Evolutionary conservation across 2,888 invertebrate genomes (phyloP), one percentile per base, ranked within the genome.

Genomic region (Tenthredo mesomela): DNA sequence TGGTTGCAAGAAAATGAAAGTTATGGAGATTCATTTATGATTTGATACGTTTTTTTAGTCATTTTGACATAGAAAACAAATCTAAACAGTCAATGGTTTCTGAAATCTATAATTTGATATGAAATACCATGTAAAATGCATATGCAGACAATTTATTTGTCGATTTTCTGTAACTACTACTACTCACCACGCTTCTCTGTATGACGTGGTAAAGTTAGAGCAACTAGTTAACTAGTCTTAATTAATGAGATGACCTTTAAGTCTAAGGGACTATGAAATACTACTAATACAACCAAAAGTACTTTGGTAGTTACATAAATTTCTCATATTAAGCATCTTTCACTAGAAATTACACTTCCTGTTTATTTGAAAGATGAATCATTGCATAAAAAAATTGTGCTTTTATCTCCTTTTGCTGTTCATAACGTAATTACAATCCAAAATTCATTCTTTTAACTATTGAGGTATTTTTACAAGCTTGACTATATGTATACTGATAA

Each of bases 221-320:
- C 61, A 40, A 80, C 61, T 58, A 80, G 61, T 80, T 90, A 92
- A 92, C 89, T 91, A 90, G 89, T 91, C 92, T 92, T 93, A 93
- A 93, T 93, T 92, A 92, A 91, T 90, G 89, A 89, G 90, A 92
- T 93, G 93, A 93, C 91, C 92, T 93, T 92, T 92, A 92, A 91
- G 89, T 89, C 90, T 90, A 88, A 88, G 89, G 90, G 90, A 89
- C 90, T 90, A 89, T 92, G 90, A 90, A 90, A 91, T 90, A 91
- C 91, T 87, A 91, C 89, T 89, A 77, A 29, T 50, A 89, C 89
- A 87, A 88, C 89, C 89, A 89, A 88, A 90, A 88, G 89, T 88
- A 88, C 87, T 85, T 88, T 88, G 87, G 88, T 88, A 88, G 88
- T 86, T 89, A 21, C 25, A 21, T 83, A 18, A 58, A 70, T 54